Conservation (phyloP, 2,888 invertebrate species). For the Cerceris ruficornis region DNA sequence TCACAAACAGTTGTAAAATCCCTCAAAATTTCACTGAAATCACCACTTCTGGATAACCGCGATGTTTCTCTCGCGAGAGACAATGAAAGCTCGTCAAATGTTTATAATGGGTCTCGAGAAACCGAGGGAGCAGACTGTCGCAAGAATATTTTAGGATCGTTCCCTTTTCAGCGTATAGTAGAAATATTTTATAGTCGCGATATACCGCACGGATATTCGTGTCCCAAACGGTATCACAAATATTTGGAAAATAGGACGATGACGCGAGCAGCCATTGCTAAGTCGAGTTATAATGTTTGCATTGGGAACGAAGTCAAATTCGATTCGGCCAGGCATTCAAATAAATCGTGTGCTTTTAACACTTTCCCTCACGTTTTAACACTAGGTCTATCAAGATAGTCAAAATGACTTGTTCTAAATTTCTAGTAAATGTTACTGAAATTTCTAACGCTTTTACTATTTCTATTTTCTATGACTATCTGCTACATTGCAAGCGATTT, state of each 20-base stretch:
- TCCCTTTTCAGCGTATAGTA: not conserved
- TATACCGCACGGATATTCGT: not conserved
- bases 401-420: too few relatives aligned
- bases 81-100: too few relatives aligned
- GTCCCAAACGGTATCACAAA: conserved; percentile 20
- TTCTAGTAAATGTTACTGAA: too few relatives aligned
- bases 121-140: too few relatives aligned
- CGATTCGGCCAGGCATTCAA: conserved; percentile 2
- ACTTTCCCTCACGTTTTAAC: not conserved
- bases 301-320: conserved; percentile 24
- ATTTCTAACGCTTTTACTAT: too few relatives aligned
- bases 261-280: conserved; percentile 19
- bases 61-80: too few relatives aligned
- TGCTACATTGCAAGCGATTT: too few relatives aligned
- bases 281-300: conserved; percentile 23
- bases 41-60: too few relatives aligned
- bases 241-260: conserved; percentile 32
- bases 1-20: too few relatives aligned
- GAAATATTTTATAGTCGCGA: not conserved
- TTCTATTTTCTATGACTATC: too few relatives aligned
- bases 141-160: not conserved
- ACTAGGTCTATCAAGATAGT: not conserved
- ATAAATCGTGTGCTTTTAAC: conserved; percentile 23
- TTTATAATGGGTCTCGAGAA: too few relatives aligned
- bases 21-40: too few relatives aligned